phyloP scores from a whole-genome alignment of 1,140 invertebrate species.

The Drosophila orosa region DNA sequence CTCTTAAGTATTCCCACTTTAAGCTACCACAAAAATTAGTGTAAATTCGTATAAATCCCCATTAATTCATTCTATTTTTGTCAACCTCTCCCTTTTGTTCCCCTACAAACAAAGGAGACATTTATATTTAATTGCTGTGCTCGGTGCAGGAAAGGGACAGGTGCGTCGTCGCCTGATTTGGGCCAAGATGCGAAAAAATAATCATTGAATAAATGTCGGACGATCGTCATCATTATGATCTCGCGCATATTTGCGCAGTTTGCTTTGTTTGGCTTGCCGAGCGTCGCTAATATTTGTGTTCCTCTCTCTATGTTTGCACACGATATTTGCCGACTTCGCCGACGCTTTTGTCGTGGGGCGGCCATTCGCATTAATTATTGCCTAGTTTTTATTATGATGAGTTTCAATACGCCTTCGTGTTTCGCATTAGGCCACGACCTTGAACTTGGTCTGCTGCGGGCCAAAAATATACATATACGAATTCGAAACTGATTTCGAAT shows the following conservation, averaged over 20 bases:
- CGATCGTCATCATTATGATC: constrained; percentile 27
- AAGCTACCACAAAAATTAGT: constrained; percentile 15
- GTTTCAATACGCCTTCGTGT: constrained; percentile 20
- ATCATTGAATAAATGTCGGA: constrained; percentile 51
- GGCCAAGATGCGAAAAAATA: constrained; percentile 53
- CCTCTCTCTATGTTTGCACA: constrained; percentile 38
- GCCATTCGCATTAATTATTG: constrained; percentile 76
- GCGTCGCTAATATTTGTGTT: constrained; percentile 25
- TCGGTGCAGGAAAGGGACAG: constrained; percentile 22
- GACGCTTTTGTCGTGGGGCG: constrained; percentile 69
- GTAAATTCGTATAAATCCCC: background rate
- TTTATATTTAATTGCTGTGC: constrained; percentile 13
- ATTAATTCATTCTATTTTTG: constrained; percentile 5
- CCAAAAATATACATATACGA: constrained; percentile 11
- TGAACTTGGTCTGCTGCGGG: constrained; percentile 33
- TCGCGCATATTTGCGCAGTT: constrained; percentile 68
- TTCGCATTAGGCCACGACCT: constrained; percentile 47
- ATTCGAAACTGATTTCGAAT: constrained; percentile 30
- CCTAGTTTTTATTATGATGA: constrained; percentile 61
- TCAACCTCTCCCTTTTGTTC: constrained; percentile 5
- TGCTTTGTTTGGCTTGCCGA: constrained; percentile 61
- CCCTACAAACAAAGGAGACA: constrained; percentile 4
- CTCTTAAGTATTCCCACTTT: background rate
- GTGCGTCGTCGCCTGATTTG: constrained; percentile 34
- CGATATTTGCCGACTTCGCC: constrained; percentile 65